Percentiles rank a stretch among this genome's conserved stretches.
These are phyloP conservation scores for Nasonovia ribisnigri DNA, from an alignment of 2,888 invertebrate genomes.

Conservation along the genomic window DNA sequence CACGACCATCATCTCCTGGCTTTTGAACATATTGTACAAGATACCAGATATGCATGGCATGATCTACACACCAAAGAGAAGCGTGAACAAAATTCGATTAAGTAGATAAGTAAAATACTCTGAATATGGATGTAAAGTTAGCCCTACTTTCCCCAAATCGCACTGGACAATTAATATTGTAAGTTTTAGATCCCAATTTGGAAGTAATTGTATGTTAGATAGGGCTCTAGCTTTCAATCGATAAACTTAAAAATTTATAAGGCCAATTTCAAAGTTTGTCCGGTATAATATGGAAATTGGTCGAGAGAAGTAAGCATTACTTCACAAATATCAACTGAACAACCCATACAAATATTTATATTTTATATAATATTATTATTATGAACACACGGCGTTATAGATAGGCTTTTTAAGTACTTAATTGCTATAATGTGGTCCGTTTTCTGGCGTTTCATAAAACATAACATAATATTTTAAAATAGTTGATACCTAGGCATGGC, in stretches of 20 bases:
- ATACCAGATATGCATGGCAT: slow-evolving; percentile 74
- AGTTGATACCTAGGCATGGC: not conserved
- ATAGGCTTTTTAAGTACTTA: not conserved
- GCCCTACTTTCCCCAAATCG: no score
- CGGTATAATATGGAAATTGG: not conserved
- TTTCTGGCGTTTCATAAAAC: not conserved
- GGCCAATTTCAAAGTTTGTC: not conserved
- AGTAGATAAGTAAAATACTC: not conserved
- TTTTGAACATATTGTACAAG: slow-evolving; percentile 73
- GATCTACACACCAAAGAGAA: slow-evolving; percentile 70
- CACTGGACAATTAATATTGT: no score
- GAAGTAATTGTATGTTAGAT: no score
- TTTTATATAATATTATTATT: no score
- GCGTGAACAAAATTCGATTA: not conserved
- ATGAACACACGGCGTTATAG: not conserved
- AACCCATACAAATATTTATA: not conserved
- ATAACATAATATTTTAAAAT: not conserved
- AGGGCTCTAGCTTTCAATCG: not conserved
- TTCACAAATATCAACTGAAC: not conserved
- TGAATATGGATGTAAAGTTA: not conserved
- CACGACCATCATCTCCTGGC: slow-evolving; percentile 72
- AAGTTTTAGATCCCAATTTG: no score
- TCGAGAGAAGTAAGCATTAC: not conserved
- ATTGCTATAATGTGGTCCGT: not conserved
- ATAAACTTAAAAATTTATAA: not conserved